phyloP scores from a whole-genome alignment of 2,113 vertebrate species.

The Butorides virescens region DNA sequence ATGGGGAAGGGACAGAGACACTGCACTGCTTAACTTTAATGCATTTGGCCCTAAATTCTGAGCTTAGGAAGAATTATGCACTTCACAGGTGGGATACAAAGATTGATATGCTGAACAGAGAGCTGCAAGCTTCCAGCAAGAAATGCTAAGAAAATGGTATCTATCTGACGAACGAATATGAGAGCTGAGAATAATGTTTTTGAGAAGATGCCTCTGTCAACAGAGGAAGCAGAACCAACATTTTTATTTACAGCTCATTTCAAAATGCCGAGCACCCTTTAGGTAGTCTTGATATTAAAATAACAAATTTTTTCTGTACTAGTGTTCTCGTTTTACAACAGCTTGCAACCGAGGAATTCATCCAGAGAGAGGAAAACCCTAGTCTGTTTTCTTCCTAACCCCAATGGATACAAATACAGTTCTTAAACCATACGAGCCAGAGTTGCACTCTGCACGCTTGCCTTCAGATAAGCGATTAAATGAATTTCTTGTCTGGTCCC shows the following conservation, averaged over 20 bases:
- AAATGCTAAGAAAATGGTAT: background rate
- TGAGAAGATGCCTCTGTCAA: background rate
- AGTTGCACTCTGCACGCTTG: background rate
- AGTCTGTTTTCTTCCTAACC: background rate
- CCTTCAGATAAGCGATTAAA: background rate
- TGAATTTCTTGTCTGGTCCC: background rate
- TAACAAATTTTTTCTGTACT: background rate
- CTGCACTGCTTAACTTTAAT: background rate
- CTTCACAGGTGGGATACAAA: background rate
- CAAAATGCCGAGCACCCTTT: background rate
- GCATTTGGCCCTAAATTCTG: background rate
- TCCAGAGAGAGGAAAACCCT: background rate
- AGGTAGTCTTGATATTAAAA: background rate
- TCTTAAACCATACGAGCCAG: background rate
- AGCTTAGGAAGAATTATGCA: background rate
- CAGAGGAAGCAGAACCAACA: background rate
- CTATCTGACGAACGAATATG: background rate
- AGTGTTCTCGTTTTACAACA: background rate
- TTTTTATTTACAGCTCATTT: background rate
- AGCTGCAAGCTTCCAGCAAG: background rate
- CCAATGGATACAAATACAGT: background rate
- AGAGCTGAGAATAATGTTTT: background rate
- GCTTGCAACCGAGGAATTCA: background rate
- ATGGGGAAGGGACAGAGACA: background rate
- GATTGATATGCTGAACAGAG: background rate